These are phyloP conservation scores for Parnassius orleans DNA, from an alignment of 2,888 invertebrate genomes.

Conservation along the genomic window DNA sequence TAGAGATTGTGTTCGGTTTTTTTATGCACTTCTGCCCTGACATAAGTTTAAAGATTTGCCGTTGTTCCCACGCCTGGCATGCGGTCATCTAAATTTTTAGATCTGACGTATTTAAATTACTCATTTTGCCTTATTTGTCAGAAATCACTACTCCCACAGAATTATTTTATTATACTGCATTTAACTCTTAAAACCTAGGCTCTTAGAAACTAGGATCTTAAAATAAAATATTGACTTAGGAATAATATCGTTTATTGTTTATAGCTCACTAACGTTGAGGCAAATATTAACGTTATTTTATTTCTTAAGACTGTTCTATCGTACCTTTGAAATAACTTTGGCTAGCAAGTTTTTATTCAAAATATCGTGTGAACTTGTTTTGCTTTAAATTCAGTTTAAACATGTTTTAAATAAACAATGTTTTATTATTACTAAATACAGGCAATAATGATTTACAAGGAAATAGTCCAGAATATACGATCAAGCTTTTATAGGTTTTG, in stretches of 20 bases:
- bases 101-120: background rate
- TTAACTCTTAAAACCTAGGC: too few species aligned
- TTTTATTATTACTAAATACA: constrained; percentile 3
- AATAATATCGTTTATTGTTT: background rate
- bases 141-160: background rate
- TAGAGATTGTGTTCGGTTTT: too few species aligned
- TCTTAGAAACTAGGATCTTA: too few species aligned
- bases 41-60: too few species aligned
- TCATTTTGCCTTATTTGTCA: background rate
- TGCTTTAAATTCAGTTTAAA: constrained; percentile 2
- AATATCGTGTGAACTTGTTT: constrained; percentile 16
- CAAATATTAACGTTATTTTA: constrained; percentile 4
- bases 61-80: too few species aligned
- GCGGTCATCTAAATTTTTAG: too few species aligned
- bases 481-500: too few species aligned
- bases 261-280: background rate
- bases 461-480: too few species aligned
- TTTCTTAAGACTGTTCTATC: constrained; percentile 11
- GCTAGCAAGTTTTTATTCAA: constrained; percentile 15
- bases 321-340: constrained; percentile 12
- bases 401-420: constrained; percentile 16
- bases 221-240: background rate
- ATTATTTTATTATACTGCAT: too few species aligned
- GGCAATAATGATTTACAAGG: background rate
- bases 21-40: too few species aligned